Evolutionary conservation across 1,140 invertebrate genomes (phyloP).

Genomic region (Nasonia vitripennis): DNA sequence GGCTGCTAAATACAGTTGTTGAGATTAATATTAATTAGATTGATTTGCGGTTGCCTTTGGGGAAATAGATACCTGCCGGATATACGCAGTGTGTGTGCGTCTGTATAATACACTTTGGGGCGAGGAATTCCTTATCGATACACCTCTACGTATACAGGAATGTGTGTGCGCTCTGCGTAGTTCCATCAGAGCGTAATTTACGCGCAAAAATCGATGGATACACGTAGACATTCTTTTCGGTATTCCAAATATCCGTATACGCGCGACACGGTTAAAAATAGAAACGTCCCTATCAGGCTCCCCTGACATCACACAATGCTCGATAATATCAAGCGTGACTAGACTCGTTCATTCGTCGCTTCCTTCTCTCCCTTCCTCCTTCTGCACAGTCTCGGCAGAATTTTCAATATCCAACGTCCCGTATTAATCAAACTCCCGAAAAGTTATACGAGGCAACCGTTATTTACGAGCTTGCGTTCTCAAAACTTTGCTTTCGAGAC

Average conservation of each 20-base stretch:
- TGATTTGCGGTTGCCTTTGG: background rate
- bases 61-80: background rate
- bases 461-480: background rate
- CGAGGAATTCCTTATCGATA: no score
- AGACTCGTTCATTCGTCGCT: background rate
- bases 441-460: background rate
- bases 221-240: background rate
- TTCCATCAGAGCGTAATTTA: background rate
- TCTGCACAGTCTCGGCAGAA: background rate
- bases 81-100: no score
- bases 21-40: background rate
- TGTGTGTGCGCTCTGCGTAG: no score
- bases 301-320: background rate
- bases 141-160: no score
- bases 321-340: background rate
- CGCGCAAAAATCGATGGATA: background rate
- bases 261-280: background rate
- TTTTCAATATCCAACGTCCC: background rate
- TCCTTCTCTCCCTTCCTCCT: background rate
- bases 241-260: no score
- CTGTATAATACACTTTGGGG: background rate
- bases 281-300: background rate
- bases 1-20: background rate
- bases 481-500: background rate
- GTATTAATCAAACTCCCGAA: background rate